Percentiles rank a stretch among this genome's conserved stretches.
phyloP scores from a whole-genome alignment of 2,888 invertebrate genomes.

The Leptopilina syphax region DNA sequence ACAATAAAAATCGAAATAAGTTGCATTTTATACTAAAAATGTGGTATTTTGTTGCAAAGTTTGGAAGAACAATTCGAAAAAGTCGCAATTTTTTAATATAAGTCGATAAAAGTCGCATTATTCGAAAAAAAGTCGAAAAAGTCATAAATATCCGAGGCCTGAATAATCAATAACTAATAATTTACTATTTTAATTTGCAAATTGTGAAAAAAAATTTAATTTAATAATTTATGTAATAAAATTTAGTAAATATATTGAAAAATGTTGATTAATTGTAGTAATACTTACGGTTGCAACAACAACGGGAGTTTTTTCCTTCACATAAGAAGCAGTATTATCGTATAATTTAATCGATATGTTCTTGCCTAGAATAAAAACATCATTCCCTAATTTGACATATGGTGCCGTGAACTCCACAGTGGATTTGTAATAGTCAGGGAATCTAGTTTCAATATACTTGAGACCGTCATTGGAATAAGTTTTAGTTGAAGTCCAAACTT shows the following conservation, averaged over 20 bases:
- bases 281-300: constrained; percentile 79
- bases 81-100: too few species aligned
- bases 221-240: background rate
- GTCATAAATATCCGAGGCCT: too few species aligned
- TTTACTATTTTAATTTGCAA: too few species aligned
- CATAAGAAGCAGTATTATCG: constrained; percentile 78
- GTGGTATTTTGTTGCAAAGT: too few species aligned
- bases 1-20: too few species aligned
- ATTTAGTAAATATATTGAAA: constrained; percentile 48
- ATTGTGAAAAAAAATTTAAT: background rate
- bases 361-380: constrained; percentile 79
- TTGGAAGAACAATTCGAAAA: too few species aligned
- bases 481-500: constrained; percentile 81
- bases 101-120: too few species aligned
- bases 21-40: too few species aligned
- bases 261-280: background rate
- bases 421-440: constrained; percentile 83
- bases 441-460: constrained; percentile 83
- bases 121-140: too few species aligned
- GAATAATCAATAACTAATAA: too few species aligned
- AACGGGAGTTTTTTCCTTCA: constrained; percentile 79
- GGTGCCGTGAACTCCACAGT: constrained; percentile 80
- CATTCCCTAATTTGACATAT: constrained; percentile 81
- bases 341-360: constrained; percentile 79
- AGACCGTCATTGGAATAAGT: constrained; percentile 82